These are phyloP conservation scores for Hydropsyche tenuis DNA, from an alignment of 1,140 invertebrate genomes.

Conservation along the genomic window DNA sequence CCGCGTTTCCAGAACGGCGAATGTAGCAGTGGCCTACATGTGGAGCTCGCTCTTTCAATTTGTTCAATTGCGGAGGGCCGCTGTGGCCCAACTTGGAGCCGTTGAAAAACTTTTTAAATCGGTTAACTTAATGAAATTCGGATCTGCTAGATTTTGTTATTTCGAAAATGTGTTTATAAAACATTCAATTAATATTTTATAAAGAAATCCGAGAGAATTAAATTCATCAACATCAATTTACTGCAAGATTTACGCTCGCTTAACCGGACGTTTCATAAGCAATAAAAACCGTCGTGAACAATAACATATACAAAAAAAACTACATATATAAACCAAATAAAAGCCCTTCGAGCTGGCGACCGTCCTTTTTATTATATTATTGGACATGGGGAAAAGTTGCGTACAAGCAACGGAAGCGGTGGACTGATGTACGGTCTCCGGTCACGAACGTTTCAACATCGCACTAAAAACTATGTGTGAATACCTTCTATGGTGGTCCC, in stretches of 20 bases:
- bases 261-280: constrained; percentile 34
- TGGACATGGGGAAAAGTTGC: constrained; percentile 35
- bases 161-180: no score
- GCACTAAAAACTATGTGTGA: constrained; percentile 34
- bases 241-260: constrained; percentile 10
- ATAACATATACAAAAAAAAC: neutral
- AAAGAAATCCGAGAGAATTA: neutral
- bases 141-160: no score
- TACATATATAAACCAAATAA: no score
- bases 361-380: constrained; percentile 36
- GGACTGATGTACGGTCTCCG: constrained; percentile 30
- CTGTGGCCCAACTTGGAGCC: no score
- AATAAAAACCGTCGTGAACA: constrained; percentile 36
- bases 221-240: constrained; percentile 19
- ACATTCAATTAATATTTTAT: no score
- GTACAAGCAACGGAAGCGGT: constrained; percentile 30
- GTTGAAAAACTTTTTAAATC: no score
- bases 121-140: no score
- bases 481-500: neutral
- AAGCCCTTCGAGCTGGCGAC: neutral
- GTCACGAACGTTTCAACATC: constrained; percentile 33
- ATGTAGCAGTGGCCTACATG: neutral
- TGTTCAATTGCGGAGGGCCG: constrained; percentile 11
- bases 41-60: constrained; percentile 13
- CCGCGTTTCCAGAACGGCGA: neutral